Conservation (phyloP, 2,113 vertebrate genomes). For the Phalacrocorax carbo region DNA sequence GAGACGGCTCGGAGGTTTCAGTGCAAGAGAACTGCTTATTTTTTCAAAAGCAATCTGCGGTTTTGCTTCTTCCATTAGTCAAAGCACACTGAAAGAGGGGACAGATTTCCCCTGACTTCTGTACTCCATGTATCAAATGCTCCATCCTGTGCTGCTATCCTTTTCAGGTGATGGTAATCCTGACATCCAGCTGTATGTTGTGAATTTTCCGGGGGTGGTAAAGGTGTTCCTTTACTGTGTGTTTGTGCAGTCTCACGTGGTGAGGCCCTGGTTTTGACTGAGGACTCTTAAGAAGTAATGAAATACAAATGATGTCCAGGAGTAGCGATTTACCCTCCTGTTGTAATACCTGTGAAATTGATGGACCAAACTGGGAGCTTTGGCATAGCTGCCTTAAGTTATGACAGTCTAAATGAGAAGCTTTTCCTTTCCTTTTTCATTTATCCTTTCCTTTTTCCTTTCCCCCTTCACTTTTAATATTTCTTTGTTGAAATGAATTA, state of each 20-base stretch:
- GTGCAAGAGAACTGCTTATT: not conserved
- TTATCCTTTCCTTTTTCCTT: conserved; percentile 4
- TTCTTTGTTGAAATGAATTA: conserved; percentile 5
- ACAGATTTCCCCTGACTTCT: not conserved
- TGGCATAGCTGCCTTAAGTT: conserved; percentile 43
- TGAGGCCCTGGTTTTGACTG: not conserved
- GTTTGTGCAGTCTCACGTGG: not conserved
- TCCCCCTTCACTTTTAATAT: not conserved
- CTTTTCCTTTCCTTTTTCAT: conserved; percentile 20
- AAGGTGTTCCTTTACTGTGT: not conserved
- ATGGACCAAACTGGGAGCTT: conserved; percentile 15
- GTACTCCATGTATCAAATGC: not conserved
- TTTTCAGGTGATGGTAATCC: not conserved
- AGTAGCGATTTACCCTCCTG: not conserved
- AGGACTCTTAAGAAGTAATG: not conserved
- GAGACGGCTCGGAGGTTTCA: not conserved
- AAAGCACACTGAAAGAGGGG: not conserved
- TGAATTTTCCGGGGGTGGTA: not conserved
- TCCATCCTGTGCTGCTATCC: not conserved
- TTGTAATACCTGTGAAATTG: conserved; percentile 56
- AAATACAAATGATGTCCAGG: conserved; percentile 9
- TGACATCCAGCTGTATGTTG: not conserved
- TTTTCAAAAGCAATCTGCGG: not conserved
- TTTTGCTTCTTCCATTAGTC: not conserved
- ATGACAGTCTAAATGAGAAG: conserved; percentile 18